A percentile compares a stretch with the other conserved stretches of the same genome.
Conservation (phyloP, 2,113 vertebrate genomes). For the Geococcyx californianus region DNA sequence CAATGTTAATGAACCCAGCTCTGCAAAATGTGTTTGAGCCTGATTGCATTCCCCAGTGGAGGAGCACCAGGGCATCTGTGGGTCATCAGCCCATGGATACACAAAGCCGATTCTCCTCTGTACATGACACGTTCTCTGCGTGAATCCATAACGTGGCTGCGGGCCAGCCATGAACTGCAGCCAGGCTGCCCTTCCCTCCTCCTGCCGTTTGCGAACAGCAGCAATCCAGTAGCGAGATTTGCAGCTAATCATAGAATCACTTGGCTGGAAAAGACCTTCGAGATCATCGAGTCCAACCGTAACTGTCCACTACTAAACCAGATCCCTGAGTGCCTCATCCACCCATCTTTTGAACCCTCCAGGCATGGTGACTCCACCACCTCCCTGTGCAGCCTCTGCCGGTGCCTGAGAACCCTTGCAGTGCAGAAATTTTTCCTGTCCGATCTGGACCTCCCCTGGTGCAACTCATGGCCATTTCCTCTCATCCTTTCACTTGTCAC, state of each 20-base stretch:
- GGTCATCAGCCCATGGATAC: background rate
- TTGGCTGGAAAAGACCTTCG: no score
- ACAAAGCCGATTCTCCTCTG: rapidly evolving
- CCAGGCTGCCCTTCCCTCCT: background rate
- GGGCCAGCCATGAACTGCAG: rapidly evolving
- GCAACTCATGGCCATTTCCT: no score
- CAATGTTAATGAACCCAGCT: rapidly evolving
- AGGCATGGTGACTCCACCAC: no score
- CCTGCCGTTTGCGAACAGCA: background rate
- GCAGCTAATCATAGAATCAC: background rate
- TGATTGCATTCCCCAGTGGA: rapidly evolving
- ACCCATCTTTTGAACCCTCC: no score
- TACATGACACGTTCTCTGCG: rapidly evolving
- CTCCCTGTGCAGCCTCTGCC: no score
- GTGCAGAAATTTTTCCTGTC: no score
- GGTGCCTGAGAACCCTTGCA: no score
- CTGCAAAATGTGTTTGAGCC: background rate
- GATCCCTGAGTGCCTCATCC: no score
- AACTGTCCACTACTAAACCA: no score
- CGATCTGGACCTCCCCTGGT: no score
- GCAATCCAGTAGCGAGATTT: background rate
- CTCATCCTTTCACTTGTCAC: no score
- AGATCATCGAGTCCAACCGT: no score
- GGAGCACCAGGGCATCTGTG: background rate
- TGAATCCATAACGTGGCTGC: rapidly evolving